Evolutionary conservation across 2,797 vertebrate species (phyloP).

Genomic region (Notoglanidium macrostoma): DNA sequence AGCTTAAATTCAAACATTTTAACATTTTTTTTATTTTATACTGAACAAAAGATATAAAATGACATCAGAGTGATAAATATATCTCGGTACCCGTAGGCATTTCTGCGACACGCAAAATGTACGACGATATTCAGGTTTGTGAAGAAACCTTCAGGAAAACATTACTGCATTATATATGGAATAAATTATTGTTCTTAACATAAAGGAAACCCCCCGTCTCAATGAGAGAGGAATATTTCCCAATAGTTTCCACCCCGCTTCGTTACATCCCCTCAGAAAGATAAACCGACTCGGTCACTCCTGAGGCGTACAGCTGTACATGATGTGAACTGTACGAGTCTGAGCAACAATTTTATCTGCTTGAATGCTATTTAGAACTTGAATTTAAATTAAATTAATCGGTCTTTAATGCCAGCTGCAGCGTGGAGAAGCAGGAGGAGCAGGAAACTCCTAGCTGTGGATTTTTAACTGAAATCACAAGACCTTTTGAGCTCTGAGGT

Average conservation of each 20-base stretch:
- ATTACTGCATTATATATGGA: background rate
- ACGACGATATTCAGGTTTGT: background rate
- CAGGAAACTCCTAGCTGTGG: background rate
- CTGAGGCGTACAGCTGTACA: too few relatives aligned
- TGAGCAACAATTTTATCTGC: too few relatives aligned
- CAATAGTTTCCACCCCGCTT: background rate
- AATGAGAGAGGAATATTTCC: background rate
- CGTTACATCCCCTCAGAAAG: background rate
- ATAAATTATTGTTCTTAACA: background rate
- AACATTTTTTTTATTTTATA: background rate
- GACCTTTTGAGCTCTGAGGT: constrained; percentile 26
- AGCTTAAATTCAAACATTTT: background rate
- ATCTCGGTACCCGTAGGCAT: background rate
- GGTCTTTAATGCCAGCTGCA: background rate
- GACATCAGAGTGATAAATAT: background rate
- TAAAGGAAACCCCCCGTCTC: background rate
- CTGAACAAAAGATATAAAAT: background rate
- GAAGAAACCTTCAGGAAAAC: background rate
- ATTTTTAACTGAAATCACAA: constrained; percentile 27
- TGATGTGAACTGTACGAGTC: background rate
- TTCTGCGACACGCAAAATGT: background rate
- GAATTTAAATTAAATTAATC: background rate
- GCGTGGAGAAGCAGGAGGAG: background rate
- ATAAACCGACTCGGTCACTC: background rate
- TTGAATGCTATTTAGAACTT: too few relatives aligned